Evolutionary conservation across 1,140 invertebrate species (phyloP).

Genomic region (Drosophila santomea): DNA sequence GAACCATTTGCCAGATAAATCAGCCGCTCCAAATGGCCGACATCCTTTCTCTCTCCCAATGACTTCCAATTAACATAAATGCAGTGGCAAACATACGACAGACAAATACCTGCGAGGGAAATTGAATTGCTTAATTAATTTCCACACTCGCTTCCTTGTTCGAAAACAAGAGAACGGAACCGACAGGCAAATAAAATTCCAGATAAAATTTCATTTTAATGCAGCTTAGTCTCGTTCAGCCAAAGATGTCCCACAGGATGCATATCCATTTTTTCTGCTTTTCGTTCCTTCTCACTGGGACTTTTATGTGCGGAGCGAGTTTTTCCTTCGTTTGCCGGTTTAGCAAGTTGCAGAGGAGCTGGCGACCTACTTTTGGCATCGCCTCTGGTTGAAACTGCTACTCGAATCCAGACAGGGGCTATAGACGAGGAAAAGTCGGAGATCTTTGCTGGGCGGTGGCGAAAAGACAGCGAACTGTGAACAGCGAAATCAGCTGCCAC

Average conservation of each 20-base stretch:
- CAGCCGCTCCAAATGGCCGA: conserved; percentile 1
- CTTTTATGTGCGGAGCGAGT: conserved; percentile 61
- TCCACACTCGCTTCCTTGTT: conserved; percentile 42
- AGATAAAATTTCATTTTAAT: conserved; percentile 74
- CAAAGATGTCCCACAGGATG: conserved; percentile 54
- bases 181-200: conserved; percentile 53
- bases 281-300: conserved; percentile 45
- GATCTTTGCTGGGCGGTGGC: conserved; percentile 26
- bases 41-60: conserved; percentile 27
- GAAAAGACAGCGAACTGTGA: not conserved
- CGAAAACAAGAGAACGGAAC: conserved; percentile 12
- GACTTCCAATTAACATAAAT: conserved; percentile 68
- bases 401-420: conserved; percentile 15
- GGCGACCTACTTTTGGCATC: conserved; percentile 64
- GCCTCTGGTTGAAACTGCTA: conserved; percentile 23
- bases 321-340: conserved; percentile 56
- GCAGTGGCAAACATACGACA: conserved; percentile 51
- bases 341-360: conserved; percentile 65
- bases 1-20: conserved; percentile 4
- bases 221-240: conserved; percentile 37
- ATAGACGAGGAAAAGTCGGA: not conserved
- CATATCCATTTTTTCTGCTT: conserved; percentile 26
- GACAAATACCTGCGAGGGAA: conserved; percentile 51
- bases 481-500: not conserved
- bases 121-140: conserved; percentile 80